Evolutionary conservation across 2,888 invertebrate species (phyloP).

Genomic region (Aspidiotus destructor): DNA sequence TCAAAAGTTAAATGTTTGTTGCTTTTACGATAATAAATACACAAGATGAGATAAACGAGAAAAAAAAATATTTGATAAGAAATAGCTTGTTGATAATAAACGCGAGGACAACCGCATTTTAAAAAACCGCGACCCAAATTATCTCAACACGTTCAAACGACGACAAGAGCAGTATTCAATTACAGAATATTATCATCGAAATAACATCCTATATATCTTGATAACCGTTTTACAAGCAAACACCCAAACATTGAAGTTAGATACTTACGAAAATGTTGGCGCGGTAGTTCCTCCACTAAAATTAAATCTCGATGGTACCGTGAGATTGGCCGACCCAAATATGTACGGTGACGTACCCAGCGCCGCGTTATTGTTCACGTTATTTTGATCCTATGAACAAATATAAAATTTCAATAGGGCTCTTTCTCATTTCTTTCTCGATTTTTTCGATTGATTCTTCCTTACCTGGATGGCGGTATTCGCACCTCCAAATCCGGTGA

Average conservation of each 20-base stretch:
- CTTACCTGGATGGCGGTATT: slow-evolving; percentile 16
- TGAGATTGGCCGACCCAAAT: slow-evolving; percentile 16
- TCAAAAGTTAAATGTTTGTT: too few species aligned
- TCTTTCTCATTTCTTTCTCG: not conserved
- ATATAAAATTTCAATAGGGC: not conserved
- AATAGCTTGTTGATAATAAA: too few species aligned
- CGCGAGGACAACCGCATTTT: too few species aligned
- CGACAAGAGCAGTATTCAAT: too few species aligned
- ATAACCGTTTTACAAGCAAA: not conserved
- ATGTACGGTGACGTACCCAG: slow-evolving; percentile 9
- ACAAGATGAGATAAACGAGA: too few species aligned
- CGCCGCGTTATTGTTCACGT: not conserved
- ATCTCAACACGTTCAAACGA: too few species aligned
- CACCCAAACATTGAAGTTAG: not conserved
- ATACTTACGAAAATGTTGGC: slow-evolving; percentile 20
- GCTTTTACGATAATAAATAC: too few species aligned
- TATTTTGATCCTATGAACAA: not conserved
- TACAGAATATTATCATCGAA: too few species aligned
- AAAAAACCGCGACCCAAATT: too few species aligned
- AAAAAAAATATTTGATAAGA: too few species aligned
- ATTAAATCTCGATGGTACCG: slow-evolving; percentile 17
- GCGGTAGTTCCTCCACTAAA: slow-evolving; percentile 11
- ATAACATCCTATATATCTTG: too few species aligned
- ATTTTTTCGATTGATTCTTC: too few species aligned
- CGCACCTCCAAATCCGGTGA: slow-evolving; percentile 2